Percentiles rank a stretch among this genome's conserved stretches.
Evolutionary conservation across 2,113 vertebrate species (phyloP).

Genomic region (Oreochromis aureus): DNA sequence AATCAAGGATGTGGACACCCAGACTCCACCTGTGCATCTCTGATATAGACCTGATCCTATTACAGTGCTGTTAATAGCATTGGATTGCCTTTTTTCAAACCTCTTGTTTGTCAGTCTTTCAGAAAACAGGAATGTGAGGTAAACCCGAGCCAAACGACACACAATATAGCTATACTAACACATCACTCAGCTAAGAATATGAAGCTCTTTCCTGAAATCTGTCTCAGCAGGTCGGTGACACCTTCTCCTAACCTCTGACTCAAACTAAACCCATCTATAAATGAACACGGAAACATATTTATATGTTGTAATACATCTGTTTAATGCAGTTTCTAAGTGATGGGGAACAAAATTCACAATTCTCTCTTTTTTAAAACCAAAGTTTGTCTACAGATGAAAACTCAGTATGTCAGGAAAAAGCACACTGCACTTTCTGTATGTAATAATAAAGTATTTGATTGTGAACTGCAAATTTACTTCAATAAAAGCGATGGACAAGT

Average conservation of each 20-base stretch:
- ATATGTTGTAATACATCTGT: no score
- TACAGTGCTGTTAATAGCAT: background rate
- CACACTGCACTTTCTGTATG: background rate
- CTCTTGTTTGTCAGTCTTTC: background rate
- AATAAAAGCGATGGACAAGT: background rate
- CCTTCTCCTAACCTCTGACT: background rate
- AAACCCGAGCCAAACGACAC: background rate
- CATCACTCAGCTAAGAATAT: background rate
- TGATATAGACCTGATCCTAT: background rate
- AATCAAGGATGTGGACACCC: background rate
- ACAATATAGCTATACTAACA: background rate
- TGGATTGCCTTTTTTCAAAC: background rate
- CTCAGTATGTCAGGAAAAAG: background rate
- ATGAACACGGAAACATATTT: no score
- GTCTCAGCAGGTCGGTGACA: background rate
- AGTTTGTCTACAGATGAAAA: background rate
- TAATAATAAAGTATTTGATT: background rate
- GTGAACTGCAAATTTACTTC: background rate
- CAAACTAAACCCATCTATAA: background rate
- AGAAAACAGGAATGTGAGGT: background rate
- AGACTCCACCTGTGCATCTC: background rate
- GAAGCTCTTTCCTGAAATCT: background rate
- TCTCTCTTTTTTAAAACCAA: background rate
- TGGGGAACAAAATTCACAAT: background rate
- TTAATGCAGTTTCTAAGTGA: background rate